phyloP scores from a whole-genome alignment of 2,888 invertebrate species.

The Cosmia trapezina region DNA sequence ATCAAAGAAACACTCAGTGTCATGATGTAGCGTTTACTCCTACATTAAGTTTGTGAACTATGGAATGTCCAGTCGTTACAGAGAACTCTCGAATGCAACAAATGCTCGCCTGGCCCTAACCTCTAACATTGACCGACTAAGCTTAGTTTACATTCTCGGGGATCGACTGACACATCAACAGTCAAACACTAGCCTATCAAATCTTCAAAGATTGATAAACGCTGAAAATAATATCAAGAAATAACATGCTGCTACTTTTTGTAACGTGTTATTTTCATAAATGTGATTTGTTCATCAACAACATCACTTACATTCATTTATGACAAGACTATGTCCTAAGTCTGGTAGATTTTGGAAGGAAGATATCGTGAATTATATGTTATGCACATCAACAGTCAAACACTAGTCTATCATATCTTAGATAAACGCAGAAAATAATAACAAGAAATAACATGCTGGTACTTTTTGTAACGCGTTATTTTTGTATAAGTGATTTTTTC shows the following conservation, averaged over 20 bases:
- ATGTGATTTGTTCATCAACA: neutral
- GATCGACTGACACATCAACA: constrained; percentile 50
- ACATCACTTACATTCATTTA: neutral
- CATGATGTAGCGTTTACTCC: constrained; percentile 76
- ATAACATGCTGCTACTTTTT: constrained; percentile 8
- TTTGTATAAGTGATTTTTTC: neutral
- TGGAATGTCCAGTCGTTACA: constrained; percentile 82
- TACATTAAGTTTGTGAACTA: constrained; percentile 76
- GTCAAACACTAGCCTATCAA: constrained; percentile 1
- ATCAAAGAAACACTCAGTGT: constrained; percentile 78
- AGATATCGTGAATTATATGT: neutral
- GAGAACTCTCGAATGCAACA: constrained; percentile 63
- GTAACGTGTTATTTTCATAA: neutral
- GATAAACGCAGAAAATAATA: neutral
- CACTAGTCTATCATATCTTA: neutral
- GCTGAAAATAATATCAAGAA: neutral
- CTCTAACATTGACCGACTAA: constrained; percentile 80
- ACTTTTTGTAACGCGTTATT: constrained; percentile 16
- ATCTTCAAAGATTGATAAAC: neutral
- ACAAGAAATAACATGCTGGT: neutral
- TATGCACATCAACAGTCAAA: neutral
- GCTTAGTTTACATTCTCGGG: constrained; percentile 63
- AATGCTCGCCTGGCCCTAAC: constrained; percentile 81
- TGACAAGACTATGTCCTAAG: neutral
- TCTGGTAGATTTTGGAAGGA: neutral